These are phyloP conservation scores for Notiomystis cincta DNA, from an alignment of 2,113 vertebrate species.

Conservation along the genomic window DNA sequence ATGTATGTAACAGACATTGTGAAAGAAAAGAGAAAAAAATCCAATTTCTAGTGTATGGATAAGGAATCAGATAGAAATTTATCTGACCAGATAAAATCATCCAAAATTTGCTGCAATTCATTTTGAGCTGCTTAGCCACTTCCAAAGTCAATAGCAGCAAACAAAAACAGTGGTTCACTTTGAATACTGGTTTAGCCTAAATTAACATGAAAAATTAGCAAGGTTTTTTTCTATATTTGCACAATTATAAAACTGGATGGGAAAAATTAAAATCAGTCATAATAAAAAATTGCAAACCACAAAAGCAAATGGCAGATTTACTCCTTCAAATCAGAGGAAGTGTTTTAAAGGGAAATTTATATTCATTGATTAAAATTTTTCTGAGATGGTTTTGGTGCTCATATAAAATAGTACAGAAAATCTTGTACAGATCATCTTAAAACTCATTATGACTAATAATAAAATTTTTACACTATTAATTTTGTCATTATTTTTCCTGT, in stretches of 20 bases:
- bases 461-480: not conserved
- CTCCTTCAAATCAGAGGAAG: not conserved
- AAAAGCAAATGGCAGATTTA: not conserved
- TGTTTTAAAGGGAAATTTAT: not conserved
- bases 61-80: not conserved
- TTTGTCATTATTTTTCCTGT: not conserved
- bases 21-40: not conserved
- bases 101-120: not conserved
- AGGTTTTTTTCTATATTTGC: not conserved
- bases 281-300: not conserved
- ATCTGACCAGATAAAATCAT: not conserved
- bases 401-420: not conserved
- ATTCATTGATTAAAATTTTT: not conserved
- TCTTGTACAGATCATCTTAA: not conserved
- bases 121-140: not conserved
- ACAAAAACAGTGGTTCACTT: not conserved
- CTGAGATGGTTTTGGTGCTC: not conserved
- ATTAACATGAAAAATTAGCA: not conserved
- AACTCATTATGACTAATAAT: not conserved
- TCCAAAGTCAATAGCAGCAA: not conserved
- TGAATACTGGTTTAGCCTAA: not conserved
- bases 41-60: not conserved
- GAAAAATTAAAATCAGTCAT: not conserved
- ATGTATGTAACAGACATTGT: not conserved
- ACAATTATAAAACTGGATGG: not conserved